Percentiles rank a stretch among this genome's conserved stretches.
phyloP scores from a whole-genome alignment of 2,113 vertebrate species.

The Xenotilapia longispinis region DNA sequence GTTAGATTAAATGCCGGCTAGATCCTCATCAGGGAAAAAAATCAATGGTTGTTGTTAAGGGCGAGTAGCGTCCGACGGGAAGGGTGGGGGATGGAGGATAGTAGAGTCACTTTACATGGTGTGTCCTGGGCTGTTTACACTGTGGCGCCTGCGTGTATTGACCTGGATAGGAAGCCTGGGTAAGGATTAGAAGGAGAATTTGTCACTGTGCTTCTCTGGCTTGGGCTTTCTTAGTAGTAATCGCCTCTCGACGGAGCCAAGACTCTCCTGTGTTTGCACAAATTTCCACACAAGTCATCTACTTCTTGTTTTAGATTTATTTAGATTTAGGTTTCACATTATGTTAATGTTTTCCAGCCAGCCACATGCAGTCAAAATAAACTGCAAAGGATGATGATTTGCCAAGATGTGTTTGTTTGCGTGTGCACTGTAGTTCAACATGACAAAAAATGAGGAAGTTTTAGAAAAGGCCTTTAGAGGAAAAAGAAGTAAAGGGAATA shows the following conservation, averaged over 20 bases:
- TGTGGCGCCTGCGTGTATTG: constrained; percentile 84
- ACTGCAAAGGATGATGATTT: background rate
- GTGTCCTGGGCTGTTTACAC: constrained; percentile 71
- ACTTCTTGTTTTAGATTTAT: background rate
- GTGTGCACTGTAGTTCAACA: background rate
- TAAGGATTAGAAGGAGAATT: background rate
- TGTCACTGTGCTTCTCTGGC: background rate
- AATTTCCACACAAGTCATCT: background rate
- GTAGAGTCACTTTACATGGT: constrained; percentile 81
- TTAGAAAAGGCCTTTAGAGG: background rate
- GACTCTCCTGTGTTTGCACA: background rate
- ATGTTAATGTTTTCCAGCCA: background rate
- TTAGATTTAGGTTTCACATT: background rate
- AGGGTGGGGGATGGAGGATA: constrained; percentile 38
- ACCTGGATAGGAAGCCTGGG: constrained; percentile 66
- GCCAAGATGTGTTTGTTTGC: background rate
- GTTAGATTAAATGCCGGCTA: constrained; percentile 96
- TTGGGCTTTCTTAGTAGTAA: background rate
- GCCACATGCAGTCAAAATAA: background rate
- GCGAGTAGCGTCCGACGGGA: constrained; percentile 63
- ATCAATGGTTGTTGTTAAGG: constrained; percentile 91
- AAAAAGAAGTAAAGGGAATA: background rate
- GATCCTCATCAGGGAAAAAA: constrained; percentile 86
- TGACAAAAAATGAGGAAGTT: background rate
- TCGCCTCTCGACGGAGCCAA: background rate